Conservation (phyloP, 1,140 invertebrate genomes). For the Heliconius melpomene region DNA sequence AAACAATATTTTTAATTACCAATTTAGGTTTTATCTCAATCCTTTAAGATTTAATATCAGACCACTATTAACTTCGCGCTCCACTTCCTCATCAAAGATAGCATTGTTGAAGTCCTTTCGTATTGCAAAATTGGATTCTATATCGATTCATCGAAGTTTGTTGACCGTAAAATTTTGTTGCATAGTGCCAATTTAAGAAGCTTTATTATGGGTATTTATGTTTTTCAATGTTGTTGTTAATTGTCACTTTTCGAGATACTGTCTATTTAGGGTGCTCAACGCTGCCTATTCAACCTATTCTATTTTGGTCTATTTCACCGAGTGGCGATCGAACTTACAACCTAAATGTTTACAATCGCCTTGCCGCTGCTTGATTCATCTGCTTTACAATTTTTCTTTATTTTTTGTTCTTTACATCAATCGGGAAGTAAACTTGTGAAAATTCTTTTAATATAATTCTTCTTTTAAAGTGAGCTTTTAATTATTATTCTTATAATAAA, state of each 20-base stretch:
- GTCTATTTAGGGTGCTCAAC: neutral
- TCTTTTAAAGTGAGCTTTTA: neutral
- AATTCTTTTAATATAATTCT: neutral
- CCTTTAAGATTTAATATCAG: neutral
- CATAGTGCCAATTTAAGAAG: neutral
- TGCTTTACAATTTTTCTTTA: too few species aligned
- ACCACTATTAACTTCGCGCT: constrained; percentile 22
- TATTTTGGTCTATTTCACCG: too few species aligned
- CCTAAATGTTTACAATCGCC: too few species aligned
- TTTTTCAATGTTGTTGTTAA: neutral
- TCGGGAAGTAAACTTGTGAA: neutral
- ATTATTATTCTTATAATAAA: constrained; percentile 7
- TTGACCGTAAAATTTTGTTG: neutral
- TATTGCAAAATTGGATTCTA: constrained; percentile 26
- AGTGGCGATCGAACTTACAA: too few species aligned
- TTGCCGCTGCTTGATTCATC: too few species aligned
- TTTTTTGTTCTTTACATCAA: too few species aligned
- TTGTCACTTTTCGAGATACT: neutral
- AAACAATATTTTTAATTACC: neutral
- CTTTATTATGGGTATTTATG: neutral
- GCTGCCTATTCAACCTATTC: neutral
- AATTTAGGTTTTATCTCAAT: constrained; percentile 11
- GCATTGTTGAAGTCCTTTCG: constrained; percentile 14
- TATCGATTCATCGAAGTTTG: constrained; percentile 15
- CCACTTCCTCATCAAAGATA: constrained; percentile 10